Conservation (phyloP, 2,797 vertebrate species). For the Syngnathus acus region DNA sequence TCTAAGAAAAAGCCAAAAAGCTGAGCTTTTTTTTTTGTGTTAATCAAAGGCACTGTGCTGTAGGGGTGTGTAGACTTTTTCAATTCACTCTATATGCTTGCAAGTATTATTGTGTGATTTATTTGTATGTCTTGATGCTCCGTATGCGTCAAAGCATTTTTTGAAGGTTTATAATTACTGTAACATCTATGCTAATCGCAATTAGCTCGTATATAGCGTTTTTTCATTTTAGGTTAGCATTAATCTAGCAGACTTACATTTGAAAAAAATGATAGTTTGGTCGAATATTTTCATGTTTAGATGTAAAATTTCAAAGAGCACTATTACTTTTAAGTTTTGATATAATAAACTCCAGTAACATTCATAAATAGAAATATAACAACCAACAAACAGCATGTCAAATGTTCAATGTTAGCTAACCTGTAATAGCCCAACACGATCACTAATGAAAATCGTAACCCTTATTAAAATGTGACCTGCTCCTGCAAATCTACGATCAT, state of each 20-base stretch:
- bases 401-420: background rate
- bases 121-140: background rate
- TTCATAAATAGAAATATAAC: background rate
- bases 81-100: background rate
- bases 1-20: background rate
- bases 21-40: background rate
- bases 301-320: no score
- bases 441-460: background rate
- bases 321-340: background rate
- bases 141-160: background rate
- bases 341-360: background rate
- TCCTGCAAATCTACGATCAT: slow-evolving; percentile 59
- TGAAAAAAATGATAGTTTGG: background rate
- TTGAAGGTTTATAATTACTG: background rate
- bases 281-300: background rate
- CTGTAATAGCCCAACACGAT: background rate
- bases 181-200: background rate
- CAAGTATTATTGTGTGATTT: background rate
- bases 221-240: background rate
- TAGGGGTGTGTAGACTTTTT: slow-evolving; percentile 1
- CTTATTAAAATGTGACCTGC: background rate
- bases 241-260: background rate
- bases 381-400: background rate
- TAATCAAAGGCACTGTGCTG: background rate
- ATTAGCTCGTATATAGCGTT: background rate